Evolutionary conservation across 2,888 invertebrate genomes (phyloP).

Genomic region (Dynastes tityus): DNA sequence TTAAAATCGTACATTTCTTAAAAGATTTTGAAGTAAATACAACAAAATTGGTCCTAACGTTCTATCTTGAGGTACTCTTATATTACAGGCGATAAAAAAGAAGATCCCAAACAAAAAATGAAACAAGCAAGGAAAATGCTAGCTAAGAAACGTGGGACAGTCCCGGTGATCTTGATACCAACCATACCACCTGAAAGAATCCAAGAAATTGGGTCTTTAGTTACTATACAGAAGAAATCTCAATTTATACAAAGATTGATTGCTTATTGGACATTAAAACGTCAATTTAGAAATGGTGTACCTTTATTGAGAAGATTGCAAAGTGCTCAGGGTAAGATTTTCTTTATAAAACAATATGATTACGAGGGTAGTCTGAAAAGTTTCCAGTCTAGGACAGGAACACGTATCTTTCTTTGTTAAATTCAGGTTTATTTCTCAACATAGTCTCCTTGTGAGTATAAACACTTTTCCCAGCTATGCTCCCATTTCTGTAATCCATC

Average conservation of each 20-base stretch:
- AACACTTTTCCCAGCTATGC: too few species aligned
- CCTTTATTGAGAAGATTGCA: conserved; percentile 91
- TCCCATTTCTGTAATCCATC: too few species aligned
- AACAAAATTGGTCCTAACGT: too few species aligned
- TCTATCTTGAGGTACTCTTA: too few species aligned
- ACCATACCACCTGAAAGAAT: conserved; percentile 92
- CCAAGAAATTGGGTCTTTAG: conserved; percentile 87
- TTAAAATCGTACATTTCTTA: too few species aligned
- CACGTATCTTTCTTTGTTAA: too few species aligned
- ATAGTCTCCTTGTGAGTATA: too few species aligned
- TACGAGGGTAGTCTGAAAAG: not conserved
- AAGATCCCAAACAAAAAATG: conserved; percentile 86
- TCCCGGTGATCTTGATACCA: conserved; percentile 94
- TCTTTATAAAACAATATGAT: not conserved
- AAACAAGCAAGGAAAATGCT: conserved; percentile 89
- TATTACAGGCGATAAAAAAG: conserved; percentile 68
- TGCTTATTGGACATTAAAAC: conserved; percentile 97
- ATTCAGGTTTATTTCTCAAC: too few species aligned
- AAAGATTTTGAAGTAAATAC: too few species aligned
- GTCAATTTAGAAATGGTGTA: conserved; percentile 96
- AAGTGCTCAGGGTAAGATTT: conserved; percentile 69
- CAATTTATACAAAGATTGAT: conserved; percentile 91
- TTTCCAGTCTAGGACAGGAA: too few species aligned
- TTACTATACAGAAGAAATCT: conserved; percentile 82
- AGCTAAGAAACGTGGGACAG: conserved; percentile 87